phyloP scores from a whole-genome alignment of 2,113 vertebrate species.

The Balaeniceps rex region DNA sequence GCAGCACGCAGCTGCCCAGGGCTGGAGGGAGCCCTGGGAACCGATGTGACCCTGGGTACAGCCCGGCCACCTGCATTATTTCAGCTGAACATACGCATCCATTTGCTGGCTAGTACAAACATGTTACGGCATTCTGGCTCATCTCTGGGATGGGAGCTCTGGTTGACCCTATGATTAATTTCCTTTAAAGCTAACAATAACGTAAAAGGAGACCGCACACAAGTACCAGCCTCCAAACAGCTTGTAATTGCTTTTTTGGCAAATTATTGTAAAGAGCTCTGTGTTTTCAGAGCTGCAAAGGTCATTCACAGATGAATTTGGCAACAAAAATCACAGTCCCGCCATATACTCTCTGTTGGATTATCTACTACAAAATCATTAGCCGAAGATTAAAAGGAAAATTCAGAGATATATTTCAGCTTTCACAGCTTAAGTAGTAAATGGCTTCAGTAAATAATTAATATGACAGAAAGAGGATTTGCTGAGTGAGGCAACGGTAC shows the following conservation, averaged over 20 bases:
- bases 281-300: not conserved
- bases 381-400: not conserved
- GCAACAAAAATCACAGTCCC: not conserved
- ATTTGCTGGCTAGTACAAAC: not conserved
- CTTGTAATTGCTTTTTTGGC: not conserved
- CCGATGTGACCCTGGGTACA: not conserved
- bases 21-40: not conserved
- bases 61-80: not conserved
- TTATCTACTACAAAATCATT: not conserved
- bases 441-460: not conserved
- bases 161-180: not conserved
- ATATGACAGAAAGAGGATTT: not conserved
- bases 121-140: not conserved
- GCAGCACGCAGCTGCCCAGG: not conserved
- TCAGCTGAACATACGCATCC: not conserved
- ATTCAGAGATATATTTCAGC: not conserved
- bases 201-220: not conserved
- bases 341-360: not conserved
- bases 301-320: not conserved
- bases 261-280: not conserved
- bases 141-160: not conserved
- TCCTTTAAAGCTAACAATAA: slow-evolving; percentile 2
- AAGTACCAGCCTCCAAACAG: not conserved
- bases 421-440: slow-evolving; percentile 4
- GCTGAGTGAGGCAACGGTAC: not conserved